phyloP scores from a whole-genome alignment of 2,797 vertebrate genomes.

The Cynodonichthys magdalenae region DNA sequence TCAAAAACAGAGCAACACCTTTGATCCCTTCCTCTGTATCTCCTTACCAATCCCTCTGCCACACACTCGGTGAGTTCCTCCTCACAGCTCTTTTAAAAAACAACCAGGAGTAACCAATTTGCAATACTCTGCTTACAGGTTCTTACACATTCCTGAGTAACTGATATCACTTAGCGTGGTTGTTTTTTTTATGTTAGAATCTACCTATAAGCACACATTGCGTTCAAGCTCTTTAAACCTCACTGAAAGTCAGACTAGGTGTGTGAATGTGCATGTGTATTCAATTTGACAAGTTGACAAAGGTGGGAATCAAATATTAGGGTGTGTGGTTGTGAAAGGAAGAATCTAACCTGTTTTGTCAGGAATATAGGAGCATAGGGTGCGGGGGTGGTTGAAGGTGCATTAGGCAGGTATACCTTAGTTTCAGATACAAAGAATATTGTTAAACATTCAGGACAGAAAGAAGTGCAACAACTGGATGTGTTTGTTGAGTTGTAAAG shows the following conservation, averaged over 20 bases:
- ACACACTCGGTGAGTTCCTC: conserved; percentile 88
- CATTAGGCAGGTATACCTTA: not conserved
- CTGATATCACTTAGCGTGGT: conserved; percentile 2
- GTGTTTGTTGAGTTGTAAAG: not conserved
- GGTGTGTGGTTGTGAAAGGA: conserved; percentile 13
- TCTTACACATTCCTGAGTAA: conserved; percentile 17
- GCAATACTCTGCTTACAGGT: conserved; percentile 3
- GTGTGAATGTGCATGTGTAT: not conserved
- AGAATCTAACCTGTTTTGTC: conserved; percentile 31
- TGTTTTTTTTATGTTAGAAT: conserved; percentile 2
- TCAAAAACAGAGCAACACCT: conserved; percentile 99
- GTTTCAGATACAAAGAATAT: conserved; percentile 22
- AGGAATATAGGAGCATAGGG: not conserved
- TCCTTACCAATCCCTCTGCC: conserved; percentile 96
- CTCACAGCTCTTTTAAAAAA: conserved; percentile 32
- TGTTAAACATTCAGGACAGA: not conserved
- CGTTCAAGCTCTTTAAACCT: not conserved
- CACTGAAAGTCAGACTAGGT: not conserved
- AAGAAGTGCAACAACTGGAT: not conserved
- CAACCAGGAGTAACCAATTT: not conserved
- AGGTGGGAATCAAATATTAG: conserved; percentile 13
- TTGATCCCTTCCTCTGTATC: conserved; percentile 98
- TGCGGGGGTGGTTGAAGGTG: not conserved
- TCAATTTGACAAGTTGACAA: conserved; percentile 11
- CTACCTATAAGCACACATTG: not conserved